Conservation (phyloP, 2,113 vertebrate genomes). For the Apteryx owenii region DNA sequence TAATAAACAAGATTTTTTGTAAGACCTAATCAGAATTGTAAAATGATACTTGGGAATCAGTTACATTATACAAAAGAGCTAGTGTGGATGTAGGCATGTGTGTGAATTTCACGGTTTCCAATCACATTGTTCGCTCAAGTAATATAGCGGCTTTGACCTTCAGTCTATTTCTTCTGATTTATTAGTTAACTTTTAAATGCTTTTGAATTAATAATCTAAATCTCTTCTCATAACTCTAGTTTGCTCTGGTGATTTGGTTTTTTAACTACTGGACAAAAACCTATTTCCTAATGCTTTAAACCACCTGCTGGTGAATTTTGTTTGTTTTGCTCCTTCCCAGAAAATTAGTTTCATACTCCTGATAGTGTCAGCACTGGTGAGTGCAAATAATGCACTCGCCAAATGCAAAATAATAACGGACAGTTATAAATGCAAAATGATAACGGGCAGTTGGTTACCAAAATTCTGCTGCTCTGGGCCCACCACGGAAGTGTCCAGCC, state of each 20-base stretch:
- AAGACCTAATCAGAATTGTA: constrained; percentile 76
- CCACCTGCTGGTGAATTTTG: neutral
- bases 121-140: constrained; percentile 24
- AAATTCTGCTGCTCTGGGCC: neutral
- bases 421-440: too few relatives aligned
- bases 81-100: constrained; percentile 22
- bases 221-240: neutral
- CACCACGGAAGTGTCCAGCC: rapidly evolving
- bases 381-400: too few relatives aligned
- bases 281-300: neutral
- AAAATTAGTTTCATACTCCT: neutral
- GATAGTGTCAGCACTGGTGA: neutral
- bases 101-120: constrained; percentile 26
- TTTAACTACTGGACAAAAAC: neutral
- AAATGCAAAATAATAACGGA: neutral
- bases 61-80: constrained; percentile 56
- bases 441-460: neutral
- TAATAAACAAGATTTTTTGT: constrained; percentile 78
- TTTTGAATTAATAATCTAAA: neutral
- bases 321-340: neutral
- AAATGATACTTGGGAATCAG: constrained; percentile 63
- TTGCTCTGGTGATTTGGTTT: neutral
- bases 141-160: neutral
- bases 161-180: neutral
- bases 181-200: neutral